phyloP scores from a whole-genome alignment of 1,140 invertebrate species.

The Dolichoris vasculosae region DNA sequence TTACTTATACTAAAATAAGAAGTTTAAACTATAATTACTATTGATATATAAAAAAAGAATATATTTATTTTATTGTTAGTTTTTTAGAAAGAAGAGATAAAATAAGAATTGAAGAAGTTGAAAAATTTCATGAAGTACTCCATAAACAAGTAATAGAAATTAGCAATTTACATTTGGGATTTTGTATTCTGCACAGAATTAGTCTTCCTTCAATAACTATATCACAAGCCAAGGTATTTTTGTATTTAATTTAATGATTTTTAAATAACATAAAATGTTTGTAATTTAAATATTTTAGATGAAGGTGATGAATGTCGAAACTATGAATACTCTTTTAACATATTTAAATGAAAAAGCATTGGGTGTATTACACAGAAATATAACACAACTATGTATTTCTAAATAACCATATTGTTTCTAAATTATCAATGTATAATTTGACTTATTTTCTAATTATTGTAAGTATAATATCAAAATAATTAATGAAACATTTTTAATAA shows the following conservation, averaged over 20 bases:
- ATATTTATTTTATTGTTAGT: conserved; percentile 48
- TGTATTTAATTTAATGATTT: conserved; percentile 31
- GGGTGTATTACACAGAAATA: conserved; percentile 55
- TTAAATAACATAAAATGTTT: conserved; percentile 10
- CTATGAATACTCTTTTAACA: conserved; percentile 60
- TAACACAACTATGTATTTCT: not conserved
- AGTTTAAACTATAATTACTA: too few species aligned
- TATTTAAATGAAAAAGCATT: conserved; percentile 64
- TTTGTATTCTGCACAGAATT: conserved; percentile 61
- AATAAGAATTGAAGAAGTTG: conserved; percentile 54
- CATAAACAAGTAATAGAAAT: conserved; percentile 57
- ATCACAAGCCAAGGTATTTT: conserved; percentile 60
- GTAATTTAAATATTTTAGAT: conserved; percentile 61
- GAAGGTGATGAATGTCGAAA: conserved; percentile 57
- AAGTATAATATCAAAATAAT: too few species aligned
- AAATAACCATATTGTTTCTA: conserved; percentile 41
- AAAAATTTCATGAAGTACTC: conserved; percentile 61
- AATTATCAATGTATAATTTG: not conserved
- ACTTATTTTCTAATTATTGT: too few species aligned
- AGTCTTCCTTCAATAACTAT: conserved; percentile 60
- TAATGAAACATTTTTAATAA: not conserved
- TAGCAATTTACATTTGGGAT: conserved; percentile 59
- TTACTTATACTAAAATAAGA: too few species aligned
- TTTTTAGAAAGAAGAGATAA: conserved; percentile 49
- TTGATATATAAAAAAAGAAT: not conserved